Conservation (phyloP, 1,140 invertebrate genomes). For the Ladona fulva region DNA sequence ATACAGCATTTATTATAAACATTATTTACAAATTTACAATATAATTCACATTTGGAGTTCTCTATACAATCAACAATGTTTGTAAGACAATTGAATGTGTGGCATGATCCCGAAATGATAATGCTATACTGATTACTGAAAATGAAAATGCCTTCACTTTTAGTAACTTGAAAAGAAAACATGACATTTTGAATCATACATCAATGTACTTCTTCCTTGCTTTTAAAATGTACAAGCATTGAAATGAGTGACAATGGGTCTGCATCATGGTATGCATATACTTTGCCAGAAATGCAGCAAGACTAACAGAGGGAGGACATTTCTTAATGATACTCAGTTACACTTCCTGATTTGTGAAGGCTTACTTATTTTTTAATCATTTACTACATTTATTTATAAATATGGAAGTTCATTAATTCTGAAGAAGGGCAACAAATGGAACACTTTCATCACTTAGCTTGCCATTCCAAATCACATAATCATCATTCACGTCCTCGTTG, state of each 20-base stretch:
- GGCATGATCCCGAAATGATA: neutral
- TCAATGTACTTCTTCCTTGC: too few relatives aligned
- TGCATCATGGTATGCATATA: too few relatives aligned
- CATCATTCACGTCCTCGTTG: neutral
- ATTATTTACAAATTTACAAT: slow-evolving; percentile 5
- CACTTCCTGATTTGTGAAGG: too few relatives aligned
- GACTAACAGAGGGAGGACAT: too few relatives aligned
- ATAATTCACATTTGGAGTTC: neutral
- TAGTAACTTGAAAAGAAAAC: neutral
- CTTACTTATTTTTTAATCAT: slow-evolving; percentile 1
- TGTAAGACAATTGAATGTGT: slow-evolving; percentile 5
- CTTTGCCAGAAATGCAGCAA: too few relatives aligned
- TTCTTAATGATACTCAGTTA: too few relatives aligned
- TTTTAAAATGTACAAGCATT: too few relatives aligned
- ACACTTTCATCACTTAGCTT: slow-evolving; percentile 1
- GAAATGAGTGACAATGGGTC: too few relatives aligned
- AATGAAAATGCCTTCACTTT: neutral
- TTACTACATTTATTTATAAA: neutral
- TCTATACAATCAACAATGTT: neutral
- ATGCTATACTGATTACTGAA: neutral
- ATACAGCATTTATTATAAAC: slow-evolving; percentile 11
- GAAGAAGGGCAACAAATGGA: slow-evolving; percentile 4
- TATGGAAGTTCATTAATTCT: neutral
- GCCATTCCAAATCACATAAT: neutral
- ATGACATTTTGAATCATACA: neutral